Conservation (phyloP, 2,797 vertebrate species). For the Xiphorhynchus erythropygius region DNA sequence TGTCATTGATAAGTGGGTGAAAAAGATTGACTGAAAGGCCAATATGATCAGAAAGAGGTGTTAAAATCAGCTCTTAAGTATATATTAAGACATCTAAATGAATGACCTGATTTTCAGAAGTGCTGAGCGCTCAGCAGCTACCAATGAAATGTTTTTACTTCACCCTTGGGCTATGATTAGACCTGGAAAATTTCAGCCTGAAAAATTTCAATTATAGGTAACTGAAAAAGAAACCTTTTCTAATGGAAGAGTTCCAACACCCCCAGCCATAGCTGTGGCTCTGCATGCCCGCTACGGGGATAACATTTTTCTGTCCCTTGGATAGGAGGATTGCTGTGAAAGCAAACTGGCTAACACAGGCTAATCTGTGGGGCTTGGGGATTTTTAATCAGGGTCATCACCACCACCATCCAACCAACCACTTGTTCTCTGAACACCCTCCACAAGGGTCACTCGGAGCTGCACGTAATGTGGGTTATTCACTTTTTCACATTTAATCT, state of each 20-base stretch:
- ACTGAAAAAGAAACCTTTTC: constrained; percentile 21
- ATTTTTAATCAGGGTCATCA: neutral
- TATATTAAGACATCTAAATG: constrained; percentile 57
- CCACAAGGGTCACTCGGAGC: neutral
- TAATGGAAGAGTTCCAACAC: neutral
- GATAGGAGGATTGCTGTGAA: neutral
- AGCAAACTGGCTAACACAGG: neutral
- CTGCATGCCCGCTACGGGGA: neutral
- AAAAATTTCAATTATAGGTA: constrained; percentile 54
- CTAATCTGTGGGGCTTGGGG: neutral
- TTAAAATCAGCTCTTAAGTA: constrained; percentile 46
- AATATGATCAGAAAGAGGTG: constrained; percentile 31
- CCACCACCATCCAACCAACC: neutral
- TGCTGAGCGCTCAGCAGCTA: constrained; percentile 15
- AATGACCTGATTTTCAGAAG: constrained; percentile 53
- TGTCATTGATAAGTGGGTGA: neutral
- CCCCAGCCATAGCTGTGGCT: neutral
- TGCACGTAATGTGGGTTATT: neutral
- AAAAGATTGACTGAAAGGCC: constrained; percentile 14
- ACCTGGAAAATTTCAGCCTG: constrained; percentile 49
- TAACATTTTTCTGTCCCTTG: neutral
- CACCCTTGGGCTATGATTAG: constrained; percentile 53
- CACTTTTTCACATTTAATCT: neutral
- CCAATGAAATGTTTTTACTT: constrained; percentile 50
- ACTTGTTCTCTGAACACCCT: neutral